Conservation (phyloP, 2,113 vertebrate genomes). For the Origma solitaria region DNA sequence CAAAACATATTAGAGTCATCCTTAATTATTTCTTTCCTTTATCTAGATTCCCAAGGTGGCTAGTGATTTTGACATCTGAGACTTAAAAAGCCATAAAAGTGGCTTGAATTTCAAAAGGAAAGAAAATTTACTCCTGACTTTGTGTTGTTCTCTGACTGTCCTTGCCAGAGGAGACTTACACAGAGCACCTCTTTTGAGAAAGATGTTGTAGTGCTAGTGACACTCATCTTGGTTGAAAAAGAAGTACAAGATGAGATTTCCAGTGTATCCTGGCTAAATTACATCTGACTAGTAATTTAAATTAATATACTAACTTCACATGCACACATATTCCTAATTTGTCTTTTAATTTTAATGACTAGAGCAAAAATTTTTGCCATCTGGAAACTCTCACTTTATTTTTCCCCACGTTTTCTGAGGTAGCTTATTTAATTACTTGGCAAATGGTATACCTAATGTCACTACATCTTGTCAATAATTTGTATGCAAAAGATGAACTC, state of each 20-base stretch:
- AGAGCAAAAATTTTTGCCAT: not conserved
- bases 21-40: not conserved
- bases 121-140: not conserved
- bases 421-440: not conserved
- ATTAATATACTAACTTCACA: not conserved
- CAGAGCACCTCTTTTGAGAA: not conserved
- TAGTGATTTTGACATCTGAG: not conserved
- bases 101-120: not conserved
- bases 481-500: slow-evolving; percentile 2
- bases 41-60: not conserved
- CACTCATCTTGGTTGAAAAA: not conserved
- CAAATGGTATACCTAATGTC: not conserved
- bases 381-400: not conserved
- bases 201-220: not conserved
- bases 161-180: not conserved
- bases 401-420: not conserved
- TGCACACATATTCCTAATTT: not conserved
- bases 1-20: not conserved
- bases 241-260: not conserved
- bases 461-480: not conserved
- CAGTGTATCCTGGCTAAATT: not conserved
- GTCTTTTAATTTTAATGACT: not conserved
- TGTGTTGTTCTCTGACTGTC: not conserved
- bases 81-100: not conserved
- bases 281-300: not conserved